Base-by-base conservation (phyloP, 2,888 invertebrate species). In the Ormyrus labotus region DNA sequence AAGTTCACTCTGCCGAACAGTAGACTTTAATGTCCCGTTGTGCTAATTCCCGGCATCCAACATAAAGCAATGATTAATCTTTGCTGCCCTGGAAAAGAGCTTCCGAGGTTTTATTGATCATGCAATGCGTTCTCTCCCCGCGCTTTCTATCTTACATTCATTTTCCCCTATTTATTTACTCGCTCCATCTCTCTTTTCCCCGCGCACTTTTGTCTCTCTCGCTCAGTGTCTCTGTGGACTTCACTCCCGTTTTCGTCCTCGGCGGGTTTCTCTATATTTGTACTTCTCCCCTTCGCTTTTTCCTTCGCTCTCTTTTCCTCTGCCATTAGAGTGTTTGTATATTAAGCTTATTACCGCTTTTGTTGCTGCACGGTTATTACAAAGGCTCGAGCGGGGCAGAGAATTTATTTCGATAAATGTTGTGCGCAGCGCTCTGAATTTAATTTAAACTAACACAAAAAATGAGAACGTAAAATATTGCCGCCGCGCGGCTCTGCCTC, bases 121-220 rank as follows among this genome's bases (percentile, higher is more conserved):
- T 77, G 70, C 71, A 82, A 74, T 77, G 60, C 76, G 63, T 72
- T 63, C 61, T 63, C 61, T 9, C 51, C 51, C 48, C 11, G 60
- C 60, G 13, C 70, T 47, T 63, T 57, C 69, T 73, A 81, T 74
- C 83, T 81, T 75, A 74, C 68, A 82, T 81, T 84, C 84, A 83
- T 80, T 82, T 82, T 80, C 79, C 83, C 82, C 80, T 78, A 78
- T 82, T 82, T 82, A 82, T 80, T 82, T 80, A 71, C 82, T 80
- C 48, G 61, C 76, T 76, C 68, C 70, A 65, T 73, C 70, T 79
- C 79, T 70, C 67, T 13, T 51, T 51, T 8, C 63, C 71, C 71
- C 61, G 78, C 75, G 73, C 68, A 79, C 80, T 77, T 61, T 83
- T 80, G 10, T 67, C 71, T 65, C n/a, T 58, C 60, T 60, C 60